Base-by-base conservation (phyloP, 2,113 vertebrate genomes). In the Rhabdomys dilectus region DNA sequence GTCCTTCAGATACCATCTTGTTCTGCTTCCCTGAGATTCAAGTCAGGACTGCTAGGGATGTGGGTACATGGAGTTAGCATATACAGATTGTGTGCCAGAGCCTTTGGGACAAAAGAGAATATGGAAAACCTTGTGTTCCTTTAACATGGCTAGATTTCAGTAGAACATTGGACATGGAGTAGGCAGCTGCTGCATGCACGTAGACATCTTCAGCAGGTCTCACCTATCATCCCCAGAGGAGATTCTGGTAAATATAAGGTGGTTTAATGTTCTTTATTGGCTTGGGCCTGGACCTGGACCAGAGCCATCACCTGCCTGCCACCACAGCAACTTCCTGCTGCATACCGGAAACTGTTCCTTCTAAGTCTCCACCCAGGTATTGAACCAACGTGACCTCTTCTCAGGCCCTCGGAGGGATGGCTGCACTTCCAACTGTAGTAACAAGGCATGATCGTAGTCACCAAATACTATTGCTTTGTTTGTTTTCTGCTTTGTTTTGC, bases 301-400 rank as follows among this genome's bases (percentile, higher is more conserved):
- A 45, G 62, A 96, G 72, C 89, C 94, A 96, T 60, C 89, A 95
- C 76, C 89, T 92, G 87, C 85, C 81, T 64, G 42, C 95, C 70
- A 85, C 72, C 31, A 80, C 51, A 58, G 64, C 82, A 53, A 34
- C 97, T 96, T 96, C 95, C 93, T 94, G 95, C 75, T 90, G 34
- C 68, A 60, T 31, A 31, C 17, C n/a, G 80, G 64, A 96, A 29
- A 62, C 76, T 88, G 56, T 96, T 96, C 73, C 96, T 96, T 89
- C 95, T 93, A 92, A 88, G 88, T 73, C 92, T 81, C 87, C 10
- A 15, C 92, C 58, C 36, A 89, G 70, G 42, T 26, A 68, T 81
- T 72, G 60, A 97, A n/a, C 97, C 64, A 60, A 3, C 9, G 2
- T 86, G 85, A 93, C 64, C 84, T 96, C 75, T 29, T 94, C 78